Percentiles rank a stretch among this genome's conserved stretches.
phyloP scores from a whole-genome alignment of 35 echinoderm and acorn worm species.

The Strongylocentrotus purpuratus region DNA sequence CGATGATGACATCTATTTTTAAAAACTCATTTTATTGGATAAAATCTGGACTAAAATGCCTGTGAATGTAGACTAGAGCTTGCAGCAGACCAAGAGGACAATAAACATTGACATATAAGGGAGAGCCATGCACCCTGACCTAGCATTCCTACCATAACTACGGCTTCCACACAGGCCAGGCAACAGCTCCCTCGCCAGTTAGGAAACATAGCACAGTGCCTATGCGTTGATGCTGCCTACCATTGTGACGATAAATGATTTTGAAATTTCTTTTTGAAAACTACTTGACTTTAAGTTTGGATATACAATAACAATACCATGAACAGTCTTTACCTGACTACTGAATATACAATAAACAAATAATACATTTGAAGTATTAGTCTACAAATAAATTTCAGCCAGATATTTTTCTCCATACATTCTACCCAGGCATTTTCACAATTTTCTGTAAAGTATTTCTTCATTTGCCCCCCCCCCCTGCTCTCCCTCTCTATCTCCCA shows the following conservation, averaged over 20 bases:
- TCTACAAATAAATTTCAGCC: too few species aligned
- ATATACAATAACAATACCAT: too few species aligned
- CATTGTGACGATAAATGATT: neutral
- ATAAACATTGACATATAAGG: constrained; percentile 55
- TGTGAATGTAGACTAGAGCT: neutral
- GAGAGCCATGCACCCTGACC: constrained; percentile 32
- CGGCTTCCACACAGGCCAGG: neutral
- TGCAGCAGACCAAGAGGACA: constrained; percentile 26
- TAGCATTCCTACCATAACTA: constrained; percentile 38
- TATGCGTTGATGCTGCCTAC: neutral
- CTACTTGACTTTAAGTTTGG: neutral
- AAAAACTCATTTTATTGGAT: neutral
- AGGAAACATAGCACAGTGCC: neutral
- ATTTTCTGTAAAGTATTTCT: too few species aligned
- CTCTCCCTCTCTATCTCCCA: too few species aligned
- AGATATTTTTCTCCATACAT: too few species aligned
- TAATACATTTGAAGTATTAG: too few species aligned
- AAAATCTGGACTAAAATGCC: neutral
- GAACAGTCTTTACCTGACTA: too few species aligned
- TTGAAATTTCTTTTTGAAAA: neutral
- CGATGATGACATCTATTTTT: neutral
- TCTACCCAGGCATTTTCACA: too few species aligned
- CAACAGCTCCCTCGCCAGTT: neutral
- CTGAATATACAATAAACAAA: too few species aligned
- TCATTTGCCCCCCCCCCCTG: too few species aligned